A percentile compares a stretch with the other conserved stretches of the same genome.
Conservation (phyloP, 1,140 invertebrate genomes). For the Aporrectodea caliginosa region DNA sequence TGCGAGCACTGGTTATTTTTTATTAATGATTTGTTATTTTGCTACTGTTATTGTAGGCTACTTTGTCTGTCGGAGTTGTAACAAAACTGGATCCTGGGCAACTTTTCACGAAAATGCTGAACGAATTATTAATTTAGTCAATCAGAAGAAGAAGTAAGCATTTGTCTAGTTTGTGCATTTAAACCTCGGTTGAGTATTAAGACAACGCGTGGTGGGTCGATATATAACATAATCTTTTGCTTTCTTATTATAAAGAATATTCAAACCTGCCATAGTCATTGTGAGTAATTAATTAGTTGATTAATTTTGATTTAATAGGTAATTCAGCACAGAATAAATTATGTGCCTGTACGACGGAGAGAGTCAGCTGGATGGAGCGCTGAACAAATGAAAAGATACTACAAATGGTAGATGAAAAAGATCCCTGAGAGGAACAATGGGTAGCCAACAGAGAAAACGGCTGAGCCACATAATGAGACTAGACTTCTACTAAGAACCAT, state of each 20-base stretch:
- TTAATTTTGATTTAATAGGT: not conserved
- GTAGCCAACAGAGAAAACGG: too few relatives aligned
- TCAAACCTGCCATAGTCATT: not conserved
- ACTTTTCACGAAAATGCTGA: conserved; percentile 40
- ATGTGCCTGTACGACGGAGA: too few relatives aligned
- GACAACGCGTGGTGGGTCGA: not conserved
- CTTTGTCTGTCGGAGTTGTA: conserved; percentile 44
- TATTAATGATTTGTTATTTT: conserved; percentile 10
- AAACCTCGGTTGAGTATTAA: too few relatives aligned
- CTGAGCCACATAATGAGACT: too few relatives aligned
- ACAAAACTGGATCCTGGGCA: conserved; percentile 40
- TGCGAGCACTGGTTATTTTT: conserved; percentile 29
- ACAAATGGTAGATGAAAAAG: too few relatives aligned
- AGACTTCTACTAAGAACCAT: too few relatives aligned
- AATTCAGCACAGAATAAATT: too few relatives aligned
- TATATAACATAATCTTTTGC: not conserved
- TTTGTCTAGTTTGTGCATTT: too few relatives aligned
- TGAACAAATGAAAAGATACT: too few relatives aligned
- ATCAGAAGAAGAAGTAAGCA: conserved; percentile 8
- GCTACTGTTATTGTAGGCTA: conserved; percentile 39
- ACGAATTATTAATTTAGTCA: not conserved
- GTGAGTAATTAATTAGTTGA: not conserved
- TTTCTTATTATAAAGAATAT: not conserved
- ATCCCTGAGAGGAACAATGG: too few relatives aligned
- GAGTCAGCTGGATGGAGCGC: too few relatives aligned